Conservation (phyloP, 2,797 vertebrate genomes). For the Basileuterus tristriatus region DNA sequence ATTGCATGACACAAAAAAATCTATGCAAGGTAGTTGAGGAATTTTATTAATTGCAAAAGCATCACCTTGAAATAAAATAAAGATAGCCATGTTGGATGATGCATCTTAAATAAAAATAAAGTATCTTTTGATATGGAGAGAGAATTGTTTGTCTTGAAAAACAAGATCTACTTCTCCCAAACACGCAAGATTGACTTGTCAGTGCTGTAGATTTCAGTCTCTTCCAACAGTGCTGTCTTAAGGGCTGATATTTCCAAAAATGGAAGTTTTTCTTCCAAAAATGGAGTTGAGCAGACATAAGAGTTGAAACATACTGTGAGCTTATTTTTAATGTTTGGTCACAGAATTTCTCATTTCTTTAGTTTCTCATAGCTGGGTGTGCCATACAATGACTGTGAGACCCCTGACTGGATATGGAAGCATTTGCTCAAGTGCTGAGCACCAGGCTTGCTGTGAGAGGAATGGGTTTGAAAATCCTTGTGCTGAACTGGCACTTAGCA, state of each 20-base stretch:
- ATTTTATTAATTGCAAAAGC: conserved; percentile 41
- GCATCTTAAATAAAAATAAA: neutral
- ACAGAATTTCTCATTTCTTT: neutral
- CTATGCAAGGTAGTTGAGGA: neutral
- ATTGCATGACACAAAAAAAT: neutral
- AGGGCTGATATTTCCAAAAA: neutral
- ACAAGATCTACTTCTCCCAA: neutral
- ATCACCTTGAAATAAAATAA: neutral
- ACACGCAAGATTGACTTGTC: neutral
- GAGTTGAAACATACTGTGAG: neutral
- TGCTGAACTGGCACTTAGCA: neutral
- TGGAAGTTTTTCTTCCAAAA: neutral
- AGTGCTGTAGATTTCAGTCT: neutral
- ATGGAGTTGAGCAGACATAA: neutral
- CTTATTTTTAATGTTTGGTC: neutral
- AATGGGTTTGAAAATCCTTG: neutral
- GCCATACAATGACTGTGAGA: neutral
- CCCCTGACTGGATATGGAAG: neutral
- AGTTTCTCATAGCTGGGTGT: neutral
- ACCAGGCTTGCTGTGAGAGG: neutral
- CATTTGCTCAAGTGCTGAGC: neutral
- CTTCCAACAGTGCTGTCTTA: neutral
- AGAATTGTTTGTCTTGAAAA: conserved; percentile 8
- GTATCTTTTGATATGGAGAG: neutral
- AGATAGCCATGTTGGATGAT: neutral